These are phyloP conservation scores for Bolborhynchus lineola DNA, from an alignment of 2,113 vertebrate species.

Conservation along the genomic window DNA sequence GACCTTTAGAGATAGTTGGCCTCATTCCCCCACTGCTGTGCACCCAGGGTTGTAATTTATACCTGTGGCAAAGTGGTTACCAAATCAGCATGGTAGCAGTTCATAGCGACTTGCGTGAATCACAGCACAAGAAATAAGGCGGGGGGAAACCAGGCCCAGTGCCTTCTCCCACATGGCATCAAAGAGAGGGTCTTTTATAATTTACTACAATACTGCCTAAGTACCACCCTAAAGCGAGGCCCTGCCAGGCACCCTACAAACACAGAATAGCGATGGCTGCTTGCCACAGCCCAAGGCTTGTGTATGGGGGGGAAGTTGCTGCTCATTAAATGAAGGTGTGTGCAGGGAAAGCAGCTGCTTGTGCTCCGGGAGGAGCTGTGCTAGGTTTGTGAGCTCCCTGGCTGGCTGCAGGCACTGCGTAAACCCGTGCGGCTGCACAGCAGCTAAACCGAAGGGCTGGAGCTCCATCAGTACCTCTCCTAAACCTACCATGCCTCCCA, in stretches of 20 bases:
- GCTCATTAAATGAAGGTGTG: slow-evolving; percentile 30
- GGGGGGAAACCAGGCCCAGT: background rate
- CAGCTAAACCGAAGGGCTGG: background rate
- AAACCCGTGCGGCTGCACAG: background rate
- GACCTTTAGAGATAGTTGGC: slow-evolving; percentile 50
- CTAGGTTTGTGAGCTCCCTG: background rate
- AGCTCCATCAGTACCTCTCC: background rate
- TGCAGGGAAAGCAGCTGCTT: background rate
- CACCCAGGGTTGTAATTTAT: slow-evolving; percentile 41
- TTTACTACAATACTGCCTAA: slow-evolving; percentile 13
- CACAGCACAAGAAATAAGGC: background rate
- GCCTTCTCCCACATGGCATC: slow-evolving; percentile 26
- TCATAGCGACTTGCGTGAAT: background rate
- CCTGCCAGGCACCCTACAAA: slow-evolving; percentile 19
- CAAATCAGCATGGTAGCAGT: slow-evolving; percentile 32
- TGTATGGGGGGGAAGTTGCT: background rate
- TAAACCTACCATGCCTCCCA: background rate
- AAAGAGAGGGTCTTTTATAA: slow-evolving; percentile 52
- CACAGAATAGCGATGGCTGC: background rate
- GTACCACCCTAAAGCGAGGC: background rate
- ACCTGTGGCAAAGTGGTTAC: slow-evolving; percentile 43
- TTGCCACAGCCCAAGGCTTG: background rate
- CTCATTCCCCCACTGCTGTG: slow-evolving; percentile 34
- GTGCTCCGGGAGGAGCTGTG: background rate
- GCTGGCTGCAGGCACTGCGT: background rate